Evolutionary conservation across 2,797 vertebrate genomes (phyloP), one percentile per base, ranked within the genome.

Genomic region (Sebastes umbrosus): DNA sequence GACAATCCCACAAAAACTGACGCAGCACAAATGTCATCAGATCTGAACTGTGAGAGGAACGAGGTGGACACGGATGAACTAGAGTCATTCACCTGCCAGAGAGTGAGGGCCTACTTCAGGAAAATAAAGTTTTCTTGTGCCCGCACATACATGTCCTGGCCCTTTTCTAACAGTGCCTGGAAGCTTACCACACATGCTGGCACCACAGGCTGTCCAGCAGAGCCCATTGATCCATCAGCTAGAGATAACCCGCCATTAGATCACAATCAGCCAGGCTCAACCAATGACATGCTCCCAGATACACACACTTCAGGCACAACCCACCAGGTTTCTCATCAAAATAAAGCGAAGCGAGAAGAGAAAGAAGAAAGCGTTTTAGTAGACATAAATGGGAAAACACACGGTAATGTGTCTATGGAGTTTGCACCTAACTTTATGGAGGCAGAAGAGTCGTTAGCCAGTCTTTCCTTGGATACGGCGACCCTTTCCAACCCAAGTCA

Each of bases 121-220:
- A 71, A 78, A 69, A 54, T 8, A 0, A 0, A 0, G 5, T 68
- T 39, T 32, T 94, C 94, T 8, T 96, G 96, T 74, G 94, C 96
- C 12, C 96, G 96, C 66, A 93, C 96, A 5, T 88, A 80, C 77
- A 89, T 90, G 64, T 2, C 85, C 1, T 96, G 95, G 96, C 96
- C 96, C 11, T 95, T 96, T 31, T 68, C 73, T 10, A 82, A 90
- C 64, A 69, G 24, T 1, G 18, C 11, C 3, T 43, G 12, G 11
- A 71, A 68, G 4, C 9, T n/a, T 6, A 39, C 32, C 46, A 16
- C 54, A 9, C 46, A 16, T 12, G 9, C 59, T 27, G 32, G 9
- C 8, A 46, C 69, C 8, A 20, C 77, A 34, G 64, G 46, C 8
- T 52, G 58, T 20, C 72, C 73, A 39, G 60, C 22, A 20, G 60